Evolutionary conservation across 1,140 invertebrate species (phyloP).

Genomic region (Laupala kohalensis): DNA sequence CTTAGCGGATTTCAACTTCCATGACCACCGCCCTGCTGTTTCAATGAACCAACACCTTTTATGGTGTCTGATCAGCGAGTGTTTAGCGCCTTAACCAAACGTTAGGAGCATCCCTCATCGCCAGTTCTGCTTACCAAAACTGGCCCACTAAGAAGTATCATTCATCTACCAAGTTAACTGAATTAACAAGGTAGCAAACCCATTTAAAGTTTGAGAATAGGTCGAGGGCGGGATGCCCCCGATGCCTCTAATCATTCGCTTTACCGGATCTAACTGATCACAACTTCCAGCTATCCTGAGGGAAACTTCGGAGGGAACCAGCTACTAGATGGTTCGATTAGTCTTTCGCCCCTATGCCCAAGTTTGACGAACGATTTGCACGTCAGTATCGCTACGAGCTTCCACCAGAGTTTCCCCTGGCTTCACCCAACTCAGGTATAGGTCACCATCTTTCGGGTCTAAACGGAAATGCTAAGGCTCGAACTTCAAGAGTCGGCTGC

Average conservation of each 20-base stretch:
- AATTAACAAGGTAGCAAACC: constrained; percentile 63
- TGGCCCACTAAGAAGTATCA: constrained; percentile 69
- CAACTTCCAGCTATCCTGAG: constrained; percentile 64
- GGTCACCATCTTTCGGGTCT: constrained; percentile 85
- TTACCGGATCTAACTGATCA: constrained; percentile 50
- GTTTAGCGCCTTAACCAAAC: constrained; percentile 57
- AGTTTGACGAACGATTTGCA: constrained; percentile 83
- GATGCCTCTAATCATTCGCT: constrained; percentile 79
- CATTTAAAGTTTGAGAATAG: no score
- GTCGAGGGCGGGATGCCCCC: constrained; percentile 62
- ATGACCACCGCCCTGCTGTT: constrained; percentile 83
- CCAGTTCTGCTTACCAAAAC: constrained; percentile 88
- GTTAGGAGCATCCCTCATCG: constrained; percentile 75
- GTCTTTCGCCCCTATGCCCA: constrained; percentile 88
- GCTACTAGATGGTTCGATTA: constrained; percentile 86
- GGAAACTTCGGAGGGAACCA: constrained; percentile 84
- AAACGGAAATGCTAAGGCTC: constrained; percentile 58
- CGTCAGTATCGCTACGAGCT: constrained; percentile 77
- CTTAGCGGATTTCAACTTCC: no score
- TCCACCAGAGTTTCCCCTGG: constrained; percentile 80
- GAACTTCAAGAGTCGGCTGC: no score
- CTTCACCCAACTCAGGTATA: constrained; percentile 77
- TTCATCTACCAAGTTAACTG: constrained; percentile 43
- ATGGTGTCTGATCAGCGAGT: constrained; percentile 60
- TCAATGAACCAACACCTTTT: constrained; percentile 72